Base-by-base conservation (phyloP, 2,797 vertebrate species). In the Gouania willdenowi region DNA sequence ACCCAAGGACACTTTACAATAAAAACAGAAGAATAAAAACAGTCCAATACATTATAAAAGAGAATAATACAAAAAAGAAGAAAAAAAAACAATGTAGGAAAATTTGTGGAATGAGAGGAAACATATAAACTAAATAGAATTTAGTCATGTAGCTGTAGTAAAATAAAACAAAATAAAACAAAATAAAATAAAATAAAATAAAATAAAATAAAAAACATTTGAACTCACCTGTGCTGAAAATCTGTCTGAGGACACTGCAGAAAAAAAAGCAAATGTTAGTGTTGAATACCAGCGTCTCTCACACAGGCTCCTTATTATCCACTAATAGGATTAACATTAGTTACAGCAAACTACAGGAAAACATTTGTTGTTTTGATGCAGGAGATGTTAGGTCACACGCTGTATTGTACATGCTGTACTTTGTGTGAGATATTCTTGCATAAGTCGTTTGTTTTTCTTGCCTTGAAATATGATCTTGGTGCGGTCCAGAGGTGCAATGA, bases 381-480 rank as follows among this genome's bases (percentile, higher is more conserved):
- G 1, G 38, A 30, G 6, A 15, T 12, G 41, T 8, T 11, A 29
- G 23, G 9, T 13, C 5, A 9, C 23, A 16, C 8, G 27, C 2
- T 38, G 25, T 10, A 10, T 10, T 10, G 4, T 25, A 5, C n/a
- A n/a, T n/a, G n/a, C n/a, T n/a, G n/a, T n/a, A n/a, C n/a, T n/a
- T n/a, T n/a, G n/a, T 2, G 19, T 23, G 25, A 20, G 9, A 17
- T 27, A 17, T 1, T 18, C 19, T 41, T 12, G 16, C n/a, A 8
- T n/a, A 18, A 17, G 9, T 13, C 14, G 19, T 9, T n/a, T n/a
- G n/a, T 35, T 4, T 2, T 38, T 40, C 70, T 78, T 81, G 84
- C 97, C 97, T 93, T 99, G 97, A 75, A 99, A 99, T 75, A 99
- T 98, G 75, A 99, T 99, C 88, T 99, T 99, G 40, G 96, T 98